phyloP scores from a whole-genome alignment of 2,797 vertebrate genomes.

The Chloroceryle inda region DNA sequence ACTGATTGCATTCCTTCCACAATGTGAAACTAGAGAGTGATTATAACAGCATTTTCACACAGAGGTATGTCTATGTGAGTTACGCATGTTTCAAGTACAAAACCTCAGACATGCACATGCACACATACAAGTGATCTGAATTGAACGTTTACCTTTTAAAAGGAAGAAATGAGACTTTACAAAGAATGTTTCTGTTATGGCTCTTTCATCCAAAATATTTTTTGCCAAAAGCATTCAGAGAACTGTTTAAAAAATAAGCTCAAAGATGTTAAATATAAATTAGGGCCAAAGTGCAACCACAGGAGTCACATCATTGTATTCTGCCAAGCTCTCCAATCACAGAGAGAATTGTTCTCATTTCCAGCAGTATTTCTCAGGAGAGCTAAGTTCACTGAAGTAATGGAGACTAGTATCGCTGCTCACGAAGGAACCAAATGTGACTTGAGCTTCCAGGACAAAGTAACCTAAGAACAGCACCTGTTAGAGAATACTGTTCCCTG shows the following conservation, averaged over 20 bases:
- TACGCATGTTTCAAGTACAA: not conserved
- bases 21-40: not conserved
- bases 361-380: not conserved
- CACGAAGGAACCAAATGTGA: not conserved
- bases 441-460: not conserved
- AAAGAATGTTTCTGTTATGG: not conserved
- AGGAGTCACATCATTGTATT: not conserved
- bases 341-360: not conserved
- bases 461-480: not conserved
- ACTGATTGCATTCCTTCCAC: not conserved
- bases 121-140: not conserved
- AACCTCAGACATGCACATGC: not conserved
- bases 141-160: not conserved
- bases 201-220: not conserved
- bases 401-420: not conserved
- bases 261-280: constrained; percentile 8
- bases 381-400: not conserved
- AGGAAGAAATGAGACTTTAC: not conserved
- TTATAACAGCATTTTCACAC: not conserved
- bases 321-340: not conserved
- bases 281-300: not conserved
- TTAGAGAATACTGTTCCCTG: not conserved
- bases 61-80: too few species aligned
- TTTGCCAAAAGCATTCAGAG: not conserved
- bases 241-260: not conserved